Evolutionary conservation across 2,888 invertebrate genomes (phyloP), one percentile per base, ranked within the genome.

Genomic region (Troides aeacus): DNA sequence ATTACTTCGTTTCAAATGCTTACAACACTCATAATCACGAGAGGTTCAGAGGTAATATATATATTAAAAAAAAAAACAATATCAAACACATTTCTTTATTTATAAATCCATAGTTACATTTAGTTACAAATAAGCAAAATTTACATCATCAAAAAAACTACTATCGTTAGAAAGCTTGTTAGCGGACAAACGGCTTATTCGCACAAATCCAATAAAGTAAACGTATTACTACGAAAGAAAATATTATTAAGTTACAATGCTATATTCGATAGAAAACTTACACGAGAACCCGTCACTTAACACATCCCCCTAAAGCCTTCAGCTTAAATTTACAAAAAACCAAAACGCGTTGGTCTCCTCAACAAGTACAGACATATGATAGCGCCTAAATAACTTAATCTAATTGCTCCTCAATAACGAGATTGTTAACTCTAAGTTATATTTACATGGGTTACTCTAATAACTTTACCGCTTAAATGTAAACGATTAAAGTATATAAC

Each of bases 351-450:
- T 66, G 59, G 59, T 66, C 70, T 63, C 39, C 23, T 59, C 21
- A 59, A 42, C 17, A 59, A 50, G 46, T 63, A 58, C 24, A 42
- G 46, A 46, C 63, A 50, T n/a, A 24, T 58, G 12, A 23, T 23
- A 23, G 15, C 57, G 21, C 8, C n/a, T 58, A 24, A 23, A 12
- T 62, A 70, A 70, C 88, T 90, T 90, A 90, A 46, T n/a, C 89
- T 91, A 91, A 80, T 91, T 91, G 91, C 86, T 91, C 91, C 91
- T 89, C 91, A 84, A 88, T 88, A 88, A 89, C 86, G 87, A 82
- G 82, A 83, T 79, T 77, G 64, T 69, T 71, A 72, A 21, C 66
- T 64, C 72, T 72, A 71, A 66, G 46, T 63, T 70, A 60, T 73
- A 69, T 73, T 73, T 76, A 76, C 70, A 76, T 61, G 77, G 66